phyloP scores from a whole-genome alignment of 2,797 vertebrate species.

The Hydrocynus forskahlii region DNA sequence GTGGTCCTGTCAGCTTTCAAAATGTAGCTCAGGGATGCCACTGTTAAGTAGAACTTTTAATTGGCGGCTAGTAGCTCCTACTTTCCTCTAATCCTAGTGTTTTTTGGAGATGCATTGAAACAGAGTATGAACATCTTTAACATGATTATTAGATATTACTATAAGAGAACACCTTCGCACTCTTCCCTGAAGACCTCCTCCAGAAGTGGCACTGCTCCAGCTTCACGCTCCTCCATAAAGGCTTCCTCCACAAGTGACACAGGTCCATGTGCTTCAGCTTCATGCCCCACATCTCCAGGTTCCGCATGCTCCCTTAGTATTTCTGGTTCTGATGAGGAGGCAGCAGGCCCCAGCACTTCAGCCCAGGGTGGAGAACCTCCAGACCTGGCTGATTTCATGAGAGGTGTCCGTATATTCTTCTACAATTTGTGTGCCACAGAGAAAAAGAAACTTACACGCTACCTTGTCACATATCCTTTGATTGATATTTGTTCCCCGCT shows the following conservation, averaged over 20 bases:
- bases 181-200: neutral
- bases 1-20: neutral
- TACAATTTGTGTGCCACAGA: conserved; percentile 77
- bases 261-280: conserved; percentile 27
- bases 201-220: conserved; percentile 9
- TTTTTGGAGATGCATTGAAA: neutral
- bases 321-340: neutral
- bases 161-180: conserved; percentile 65
- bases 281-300: conserved; percentile 44
- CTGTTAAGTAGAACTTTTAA: neutral
- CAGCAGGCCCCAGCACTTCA: neutral
- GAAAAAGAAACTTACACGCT: conserved; percentile 76
- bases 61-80: neutral
- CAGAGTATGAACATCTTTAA: conserved; percentile 26
- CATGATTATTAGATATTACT: conserved; percentile 84
- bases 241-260: neutral
- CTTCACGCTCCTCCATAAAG: conserved; percentile 7
- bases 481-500: neutral
- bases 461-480: conserved; percentile 84
- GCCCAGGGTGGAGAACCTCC: neutral
- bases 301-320: conserved; percentile 26
- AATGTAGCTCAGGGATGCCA: neutral
- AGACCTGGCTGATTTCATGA: conserved; percentile 76
- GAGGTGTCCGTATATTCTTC: conserved; percentile 78
- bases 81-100: neutral